Percentiles rank a stretch among this genome's conserved stretches.
These are phyloP conservation scores for Eretmochelys imbricata DNA, from an alignment of 2,113 vertebrate species.

Conservation along the genomic window DNA sequence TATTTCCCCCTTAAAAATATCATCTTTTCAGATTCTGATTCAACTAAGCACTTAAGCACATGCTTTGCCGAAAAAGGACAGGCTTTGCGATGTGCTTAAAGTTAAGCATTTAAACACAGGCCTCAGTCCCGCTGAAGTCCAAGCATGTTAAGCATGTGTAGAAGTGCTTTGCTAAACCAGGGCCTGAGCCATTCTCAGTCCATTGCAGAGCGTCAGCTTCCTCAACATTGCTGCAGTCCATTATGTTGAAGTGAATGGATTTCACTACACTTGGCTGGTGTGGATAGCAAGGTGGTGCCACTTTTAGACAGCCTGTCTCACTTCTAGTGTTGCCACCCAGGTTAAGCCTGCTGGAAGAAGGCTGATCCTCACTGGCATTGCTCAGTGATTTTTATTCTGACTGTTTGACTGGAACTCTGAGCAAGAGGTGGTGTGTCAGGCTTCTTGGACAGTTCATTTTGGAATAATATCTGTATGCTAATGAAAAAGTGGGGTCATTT, in stretches of 20 bases:
- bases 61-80: not conserved
- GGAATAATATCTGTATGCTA: not conserved
- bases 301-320: not conserved
- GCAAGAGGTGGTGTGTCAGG: not conserved
- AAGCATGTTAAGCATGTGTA: not conserved
- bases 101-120: not conserved
- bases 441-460: not conserved
- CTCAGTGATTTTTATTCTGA: constrained; percentile 30
- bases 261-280: not conserved
- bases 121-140: not conserved
- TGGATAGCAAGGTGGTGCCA: not conserved
- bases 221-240: not conserved
- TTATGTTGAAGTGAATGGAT: not conserved
- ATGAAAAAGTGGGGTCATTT: constrained; percentile 5
- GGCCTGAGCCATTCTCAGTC: not conserved
- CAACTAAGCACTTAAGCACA: not conserved
- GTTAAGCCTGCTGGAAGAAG: constrained; percentile 1
- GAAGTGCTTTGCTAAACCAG: not conserved
- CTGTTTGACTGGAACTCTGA: constrained; percentile 10
- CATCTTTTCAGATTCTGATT: not conserved
- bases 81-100: not conserved
- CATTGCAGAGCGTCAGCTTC: not conserved
- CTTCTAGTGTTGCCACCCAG: not conserved
- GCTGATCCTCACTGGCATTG: not conserved
- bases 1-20: not conserved